A percentile compares a stretch with the other conserved stretches of the same genome.
These are phyloP conservation scores for Idaea dimidiata DNA, from an alignment of 2,888 invertebrate species.

Conservation along the genomic window DNA sequence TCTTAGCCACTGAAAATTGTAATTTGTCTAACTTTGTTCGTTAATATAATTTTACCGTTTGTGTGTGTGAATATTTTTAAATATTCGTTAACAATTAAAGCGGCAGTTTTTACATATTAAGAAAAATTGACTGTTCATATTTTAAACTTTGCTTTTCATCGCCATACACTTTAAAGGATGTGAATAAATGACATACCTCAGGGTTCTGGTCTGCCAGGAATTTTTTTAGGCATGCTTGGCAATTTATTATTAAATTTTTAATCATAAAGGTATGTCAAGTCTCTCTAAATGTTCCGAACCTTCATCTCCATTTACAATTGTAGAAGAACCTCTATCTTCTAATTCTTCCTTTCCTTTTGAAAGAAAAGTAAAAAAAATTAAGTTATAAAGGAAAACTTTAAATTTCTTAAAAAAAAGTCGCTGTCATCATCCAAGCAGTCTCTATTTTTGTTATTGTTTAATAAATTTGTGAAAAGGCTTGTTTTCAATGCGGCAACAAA, in stretches of 20 bases:
- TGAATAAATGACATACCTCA: conserved; percentile 14
- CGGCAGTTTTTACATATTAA: conserved; percentile 10
- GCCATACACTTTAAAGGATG: conserved; percentile 12
- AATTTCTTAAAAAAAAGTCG: too few species aligned
- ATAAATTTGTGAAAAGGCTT: conserved; percentile 12
- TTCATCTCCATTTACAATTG: conserved; percentile 6
- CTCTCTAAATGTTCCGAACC: conserved; percentile 15
- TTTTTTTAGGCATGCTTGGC: conserved; percentile 1
- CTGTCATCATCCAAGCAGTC: conserved; percentile 14
- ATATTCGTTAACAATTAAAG: conserved; percentile 11
- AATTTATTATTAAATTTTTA: conserved; percentile 7
- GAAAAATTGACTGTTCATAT: conserved; percentile 7
- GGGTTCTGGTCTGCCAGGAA: conserved; percentile 17
- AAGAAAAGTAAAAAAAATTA: conserved; percentile 8
- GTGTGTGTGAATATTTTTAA: conserved; percentile 7
- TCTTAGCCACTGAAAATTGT: too few species aligned
- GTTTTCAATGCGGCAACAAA: conserved; percentile 11
- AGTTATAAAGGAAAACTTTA: conserved; percentile 3
- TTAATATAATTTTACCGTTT: too few species aligned
- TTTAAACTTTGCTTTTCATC: conserved; percentile 1
- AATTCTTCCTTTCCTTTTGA: neutral
- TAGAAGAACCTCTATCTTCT: neutral
- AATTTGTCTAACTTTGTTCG: too few species aligned
- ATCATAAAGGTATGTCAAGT: conserved; percentile 14
- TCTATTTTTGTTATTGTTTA: conserved; percentile 13